A percentile compares a stretch with the other conserved stretches of the same genome.
phyloP scores from a whole-genome alignment of 2,113 vertebrate genomes.

The Anhinga rufa region DNA sequence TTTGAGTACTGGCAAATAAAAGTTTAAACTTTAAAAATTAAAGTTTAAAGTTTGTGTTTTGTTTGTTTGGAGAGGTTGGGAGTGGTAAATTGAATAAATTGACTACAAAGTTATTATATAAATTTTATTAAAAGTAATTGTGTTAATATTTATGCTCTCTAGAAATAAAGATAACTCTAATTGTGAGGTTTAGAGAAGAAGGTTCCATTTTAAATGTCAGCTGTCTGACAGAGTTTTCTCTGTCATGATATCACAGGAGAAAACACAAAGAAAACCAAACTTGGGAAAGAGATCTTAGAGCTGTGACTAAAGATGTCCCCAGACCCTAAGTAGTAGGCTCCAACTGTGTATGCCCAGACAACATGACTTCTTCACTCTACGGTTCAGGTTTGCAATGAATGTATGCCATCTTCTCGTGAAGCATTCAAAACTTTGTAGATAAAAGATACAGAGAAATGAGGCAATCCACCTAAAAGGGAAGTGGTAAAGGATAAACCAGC shows the following conservation, averaged over 20 bases:
- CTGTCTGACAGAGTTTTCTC: neutral
- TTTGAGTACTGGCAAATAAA: neutral
- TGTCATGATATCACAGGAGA: too few relatives aligned
- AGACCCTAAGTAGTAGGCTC: neutral
- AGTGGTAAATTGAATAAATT: neutral
- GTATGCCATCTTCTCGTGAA: neutral
- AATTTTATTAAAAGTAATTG: neutral
- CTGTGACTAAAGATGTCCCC: neutral
- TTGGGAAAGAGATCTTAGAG: neutral
- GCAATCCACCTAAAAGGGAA: neutral
- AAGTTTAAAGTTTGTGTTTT: neutral
- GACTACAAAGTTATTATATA: neutral
- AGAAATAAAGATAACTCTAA: neutral
- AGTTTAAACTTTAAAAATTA: neutral
- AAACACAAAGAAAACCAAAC: neutral
- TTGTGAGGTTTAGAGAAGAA: neutral
- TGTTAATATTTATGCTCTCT: neutral
- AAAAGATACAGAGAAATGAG: neutral
- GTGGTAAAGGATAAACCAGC: neutral
- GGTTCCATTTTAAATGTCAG: neutral
- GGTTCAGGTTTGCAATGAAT: neutral
- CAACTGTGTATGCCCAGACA: fast-evolving
- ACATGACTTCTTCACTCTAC: neutral
- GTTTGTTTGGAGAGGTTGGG: neutral
- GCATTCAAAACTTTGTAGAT: neutral